Percentiles rank a stretch among this genome's conserved stretches.
Evolutionary conservation across 1,140 invertebrate genomes (phyloP).

Genomic region (Ephestia elutella): DNA sequence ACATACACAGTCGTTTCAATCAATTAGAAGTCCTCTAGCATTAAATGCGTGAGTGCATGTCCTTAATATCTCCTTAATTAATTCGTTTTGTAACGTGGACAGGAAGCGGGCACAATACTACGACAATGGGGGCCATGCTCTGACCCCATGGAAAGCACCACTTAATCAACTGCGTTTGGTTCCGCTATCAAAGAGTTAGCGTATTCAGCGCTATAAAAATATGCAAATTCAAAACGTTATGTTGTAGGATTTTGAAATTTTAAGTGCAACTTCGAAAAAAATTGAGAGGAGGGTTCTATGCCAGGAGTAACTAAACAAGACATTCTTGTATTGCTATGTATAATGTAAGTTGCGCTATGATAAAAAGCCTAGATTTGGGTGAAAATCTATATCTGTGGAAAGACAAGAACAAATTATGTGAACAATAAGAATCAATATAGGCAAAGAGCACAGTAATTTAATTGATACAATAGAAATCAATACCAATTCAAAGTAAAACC

Average conservation of each 20-base stretch:
- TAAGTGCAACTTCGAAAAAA: background rate
- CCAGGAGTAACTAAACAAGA: too few species aligned
- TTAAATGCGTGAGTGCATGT: background rate
- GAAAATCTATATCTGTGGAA: too few species aligned
- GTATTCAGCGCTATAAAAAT: background rate
- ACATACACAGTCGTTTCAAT: too few species aligned
- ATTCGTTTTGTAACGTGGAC: constrained; percentile 10
- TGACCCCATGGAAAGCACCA: constrained; percentile 7
- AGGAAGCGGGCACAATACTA: constrained; percentile 13
- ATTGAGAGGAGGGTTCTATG: background rate
- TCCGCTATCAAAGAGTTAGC: background rate
- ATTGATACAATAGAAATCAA: background rate
- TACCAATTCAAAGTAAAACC: background rate
- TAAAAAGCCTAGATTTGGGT: too few species aligned
- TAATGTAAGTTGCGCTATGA: too few species aligned
- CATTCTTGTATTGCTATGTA: too few species aligned
- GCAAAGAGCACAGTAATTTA: background rate
- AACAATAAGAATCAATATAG: too few species aligned
- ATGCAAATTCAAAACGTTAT: background rate
- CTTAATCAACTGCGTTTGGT: background rate
- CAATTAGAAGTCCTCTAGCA: background rate
- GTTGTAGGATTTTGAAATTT: background rate
- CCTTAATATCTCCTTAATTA: constrained; percentile 15
- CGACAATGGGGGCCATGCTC: constrained; percentile 3
- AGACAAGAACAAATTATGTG: too few species aligned